Evolutionary conservation across 2,113 vertebrate species (phyloP), one percentile per base, ranked within the genome.

Genomic region (Ivindomyrus marchei): DNA sequence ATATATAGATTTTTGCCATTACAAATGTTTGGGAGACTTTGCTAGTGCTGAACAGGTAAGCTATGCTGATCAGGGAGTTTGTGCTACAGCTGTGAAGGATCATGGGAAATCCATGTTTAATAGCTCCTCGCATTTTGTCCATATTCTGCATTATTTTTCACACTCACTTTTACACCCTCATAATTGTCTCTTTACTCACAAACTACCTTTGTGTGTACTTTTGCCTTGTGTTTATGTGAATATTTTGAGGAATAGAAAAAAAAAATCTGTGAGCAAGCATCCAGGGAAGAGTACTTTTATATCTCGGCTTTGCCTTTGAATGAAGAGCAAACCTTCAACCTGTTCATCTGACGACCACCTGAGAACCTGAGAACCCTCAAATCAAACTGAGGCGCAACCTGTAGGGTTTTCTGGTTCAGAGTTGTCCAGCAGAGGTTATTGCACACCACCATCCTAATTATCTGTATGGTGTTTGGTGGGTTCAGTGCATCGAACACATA

Each of bases 381-480:
- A 15, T 19, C 36, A 19, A 77, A 77, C 74, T 39, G 74, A 42
- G 74, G 31, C 6, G 1, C 36, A 7, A 80, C 66, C 6, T 92
- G 89, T 92, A 90, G 90, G 90, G 91, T 92, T 93, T 87, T 80
- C 24, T 31, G 74, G 56, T 90, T 88, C 88, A 89, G 89, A 89
- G 90, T 94, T 94, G 95, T 94, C 94, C 94, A 95, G 92, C 92
- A 93, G 94, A 94, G 92, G 90, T 89, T 58, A 24, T 50, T 10
- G 27, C 66, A 58, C 90, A 91, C 91, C 85, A 83, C 62, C 4
- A 50, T n/a, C 24, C 24, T n/a, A 27, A 56, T 58, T 24, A 31
- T 46, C 56, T 77, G 36, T 58, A 5, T 50, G 74, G 49, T 74
- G 62, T 88, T 83, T 27, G 70, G 8, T 87, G 4, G 52, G 3